Percentiles rank a stretch among this genome's conserved stretches.
Conservation (phyloP, 2,113 vertebrate species). For the Cnemophilus loriae region DNA sequence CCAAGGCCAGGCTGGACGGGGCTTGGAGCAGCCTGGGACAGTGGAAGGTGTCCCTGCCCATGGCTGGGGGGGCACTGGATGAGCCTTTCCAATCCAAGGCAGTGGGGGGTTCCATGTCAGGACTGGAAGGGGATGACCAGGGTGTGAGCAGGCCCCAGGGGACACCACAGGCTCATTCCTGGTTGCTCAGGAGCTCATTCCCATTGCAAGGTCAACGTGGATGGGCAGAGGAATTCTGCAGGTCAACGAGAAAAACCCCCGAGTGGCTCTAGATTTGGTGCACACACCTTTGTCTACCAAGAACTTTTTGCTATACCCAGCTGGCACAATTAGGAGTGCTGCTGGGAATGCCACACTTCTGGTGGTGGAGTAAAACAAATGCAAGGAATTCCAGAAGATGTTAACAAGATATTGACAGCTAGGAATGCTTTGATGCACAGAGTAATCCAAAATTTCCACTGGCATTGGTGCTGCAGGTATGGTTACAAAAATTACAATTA, state of each 20-base stretch:
- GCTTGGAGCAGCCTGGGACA: not conserved
- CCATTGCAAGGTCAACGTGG: rapidly evolving
- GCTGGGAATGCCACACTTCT: not conserved
- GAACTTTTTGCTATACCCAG: not conserved
- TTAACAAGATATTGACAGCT: not conserved
- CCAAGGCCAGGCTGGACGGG: not conserved
- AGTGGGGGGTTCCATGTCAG: not conserved
- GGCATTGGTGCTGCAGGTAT: not conserved
- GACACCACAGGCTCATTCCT: not conserved
- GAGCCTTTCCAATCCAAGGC: not conserved
- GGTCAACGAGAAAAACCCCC: not conserved
- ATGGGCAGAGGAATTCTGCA: not conserved
- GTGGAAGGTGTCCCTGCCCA: not conserved
- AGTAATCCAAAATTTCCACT: not conserved
- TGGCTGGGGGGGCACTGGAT: not conserved
- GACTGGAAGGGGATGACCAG: not conserved
- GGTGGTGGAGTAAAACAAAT: not conserved
- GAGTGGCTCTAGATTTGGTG: not conserved
- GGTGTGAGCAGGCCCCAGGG: not conserved
- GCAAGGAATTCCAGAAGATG: not conserved
- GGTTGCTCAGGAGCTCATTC: not conserved
- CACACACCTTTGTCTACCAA: no score
- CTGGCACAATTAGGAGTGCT: not conserved
- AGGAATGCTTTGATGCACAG: not conserved
- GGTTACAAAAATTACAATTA: not conserved